phyloP scores from a whole-genome alignment of 2,797 vertebrate genomes.

The Xiphophorus birchmanni region DNA sequence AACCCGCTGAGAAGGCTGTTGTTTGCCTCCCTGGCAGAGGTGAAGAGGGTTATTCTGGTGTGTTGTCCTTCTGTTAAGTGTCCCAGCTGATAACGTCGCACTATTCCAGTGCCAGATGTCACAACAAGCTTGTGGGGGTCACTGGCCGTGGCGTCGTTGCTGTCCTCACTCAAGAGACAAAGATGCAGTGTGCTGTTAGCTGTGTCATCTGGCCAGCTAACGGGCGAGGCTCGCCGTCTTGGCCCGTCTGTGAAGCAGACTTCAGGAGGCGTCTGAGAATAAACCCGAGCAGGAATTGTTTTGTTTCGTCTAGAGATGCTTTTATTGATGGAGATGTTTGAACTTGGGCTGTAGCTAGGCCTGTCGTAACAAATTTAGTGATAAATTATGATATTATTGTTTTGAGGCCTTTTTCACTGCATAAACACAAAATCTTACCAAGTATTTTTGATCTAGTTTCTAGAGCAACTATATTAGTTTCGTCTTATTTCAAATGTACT shows the following conservation, averaged over 20 bases:
- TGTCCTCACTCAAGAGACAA: conserved; percentile 74
- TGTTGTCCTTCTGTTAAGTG: conserved; percentile 64
- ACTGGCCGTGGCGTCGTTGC: conserved; percentile 61
- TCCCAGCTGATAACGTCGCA: conserved; percentile 61
- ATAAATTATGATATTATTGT: too few relatives aligned
- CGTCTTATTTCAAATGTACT: too few relatives aligned
- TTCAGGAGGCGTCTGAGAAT: conserved; percentile 11
- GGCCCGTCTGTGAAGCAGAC: conserved; percentile 20
- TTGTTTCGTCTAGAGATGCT: not conserved
- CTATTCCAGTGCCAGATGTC: conserved; percentile 76
- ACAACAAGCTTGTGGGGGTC: conserved; percentile 58
- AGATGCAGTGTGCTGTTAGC: conserved; percentile 76
- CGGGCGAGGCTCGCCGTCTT: conserved; percentile 33
- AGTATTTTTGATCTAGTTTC: too few relatives aligned
- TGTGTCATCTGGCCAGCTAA: conserved; percentile 68
- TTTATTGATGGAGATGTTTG: not conserved
- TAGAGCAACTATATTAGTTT: too few relatives aligned
- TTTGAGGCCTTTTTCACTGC: too few relatives aligned
- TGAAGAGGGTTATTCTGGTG: conserved; percentile 64
- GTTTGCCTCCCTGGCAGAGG: conserved; percentile 54
- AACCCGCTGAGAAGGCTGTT: conserved; percentile 17
- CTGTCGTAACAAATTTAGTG: too few relatives aligned
- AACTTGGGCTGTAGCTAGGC: not conserved
- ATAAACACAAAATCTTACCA: too few relatives aligned
- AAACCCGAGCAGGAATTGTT: not conserved